Conservation (phyloP, 2,113 vertebrate genomes). For the Vanacampus margaritifer region DNA sequence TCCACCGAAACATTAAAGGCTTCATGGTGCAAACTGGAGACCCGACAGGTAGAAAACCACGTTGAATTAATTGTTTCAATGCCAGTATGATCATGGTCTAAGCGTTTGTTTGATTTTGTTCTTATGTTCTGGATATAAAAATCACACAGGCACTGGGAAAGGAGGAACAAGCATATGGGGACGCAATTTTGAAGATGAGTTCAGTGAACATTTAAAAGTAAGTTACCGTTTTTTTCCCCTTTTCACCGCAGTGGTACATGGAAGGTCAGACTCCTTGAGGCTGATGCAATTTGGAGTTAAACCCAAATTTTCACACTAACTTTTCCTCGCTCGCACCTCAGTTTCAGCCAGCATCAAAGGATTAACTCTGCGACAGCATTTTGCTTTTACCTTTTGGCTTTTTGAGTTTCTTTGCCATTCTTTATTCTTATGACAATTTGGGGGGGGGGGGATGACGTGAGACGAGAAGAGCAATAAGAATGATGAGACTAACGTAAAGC, state of each 20-base stretch:
- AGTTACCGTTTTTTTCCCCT: constrained; percentile 14
- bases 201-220: constrained; percentile 95
- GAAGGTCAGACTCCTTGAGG: too few species aligned
- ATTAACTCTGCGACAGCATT: too few species aligned
- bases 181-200: constrained; percentile 95
- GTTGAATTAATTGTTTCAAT: not conserved
- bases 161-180: constrained; percentile 97
- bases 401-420: too few species aligned
- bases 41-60: constrained; percentile 79
- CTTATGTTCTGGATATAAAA: not conserved
- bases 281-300: not conserved
- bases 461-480: too few species aligned
- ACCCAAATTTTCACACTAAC: too few species aligned
- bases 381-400: too few species aligned
- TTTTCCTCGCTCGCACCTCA: too few species aligned
- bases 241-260: too few species aligned
- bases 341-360: too few species aligned
- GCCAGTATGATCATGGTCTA: not conserved
- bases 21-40: constrained; percentile 99
- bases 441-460: too few species aligned
- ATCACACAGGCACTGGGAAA: constrained; percentile 85
- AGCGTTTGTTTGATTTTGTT: not conserved
- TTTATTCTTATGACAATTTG: too few species aligned
- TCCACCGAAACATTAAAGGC: constrained; percentile 97
- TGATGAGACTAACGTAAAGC: too few species aligned